phyloP scores from a whole-genome alignment of 2,888 invertebrate genomes.

The Caenorhabditis imperialis region DNA sequence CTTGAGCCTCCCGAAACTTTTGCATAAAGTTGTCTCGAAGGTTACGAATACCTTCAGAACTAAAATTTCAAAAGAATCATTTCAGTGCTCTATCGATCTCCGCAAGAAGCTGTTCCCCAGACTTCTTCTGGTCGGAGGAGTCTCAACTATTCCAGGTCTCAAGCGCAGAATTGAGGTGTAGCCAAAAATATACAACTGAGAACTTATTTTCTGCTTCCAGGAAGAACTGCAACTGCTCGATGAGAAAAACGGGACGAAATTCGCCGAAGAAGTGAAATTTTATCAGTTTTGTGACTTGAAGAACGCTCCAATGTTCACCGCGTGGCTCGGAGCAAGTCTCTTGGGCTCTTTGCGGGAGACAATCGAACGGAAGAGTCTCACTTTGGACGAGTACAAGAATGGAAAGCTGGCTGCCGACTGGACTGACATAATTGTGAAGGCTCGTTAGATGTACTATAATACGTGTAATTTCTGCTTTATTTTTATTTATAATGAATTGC shows the following conservation, averaged over 20 bases:
- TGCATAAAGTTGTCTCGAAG: conserved; percentile 27
- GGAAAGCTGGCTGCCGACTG: conserved; percentile 47
- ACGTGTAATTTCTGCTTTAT: conserved; percentile 6
- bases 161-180: conserved; percentile 84
- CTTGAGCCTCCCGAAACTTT: conserved; percentile 28
- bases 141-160: conserved; percentile 88
- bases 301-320: conserved; percentile 29
- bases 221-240: conserved; percentile 27
- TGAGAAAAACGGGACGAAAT: conserved; percentile 31
- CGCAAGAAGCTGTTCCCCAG: conserved; percentile 87
- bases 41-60: conserved; percentile 3
- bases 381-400: conserved; percentile 30
- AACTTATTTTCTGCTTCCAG: no score
- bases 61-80: no score
- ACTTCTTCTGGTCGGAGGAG: conserved; percentile 90
- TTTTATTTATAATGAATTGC: conserved; percentile 16
- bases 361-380: conserved; percentile 40
- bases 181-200: no score
- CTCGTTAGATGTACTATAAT: background rate
- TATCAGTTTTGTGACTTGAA: conserved; percentile 47
- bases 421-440: conserved; percentile 41
- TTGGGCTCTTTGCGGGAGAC: conserved; percentile 49
- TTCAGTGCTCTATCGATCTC: conserved; percentile 87
- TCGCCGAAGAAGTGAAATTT: conserved; percentile 47
- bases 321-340: conserved; percentile 52